Percentiles rank a stretch among this genome's conserved stretches.
Conservation (phyloP, 2,797 vertebrate species). For the Acridotheres tristis region DNA sequence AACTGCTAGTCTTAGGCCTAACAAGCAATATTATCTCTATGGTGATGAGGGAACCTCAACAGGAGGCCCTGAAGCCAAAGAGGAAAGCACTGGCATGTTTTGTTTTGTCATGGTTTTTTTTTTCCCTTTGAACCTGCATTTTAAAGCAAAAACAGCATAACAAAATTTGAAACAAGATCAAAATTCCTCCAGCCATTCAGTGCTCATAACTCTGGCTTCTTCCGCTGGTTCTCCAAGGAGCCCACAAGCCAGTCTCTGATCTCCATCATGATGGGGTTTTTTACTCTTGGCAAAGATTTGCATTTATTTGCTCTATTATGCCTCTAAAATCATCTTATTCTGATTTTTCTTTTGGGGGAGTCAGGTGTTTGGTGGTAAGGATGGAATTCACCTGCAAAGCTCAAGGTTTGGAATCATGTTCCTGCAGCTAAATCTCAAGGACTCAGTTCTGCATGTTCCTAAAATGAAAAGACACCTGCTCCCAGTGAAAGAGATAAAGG, state of each 20-base stretch:
- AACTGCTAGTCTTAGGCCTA: constrained; percentile 60
- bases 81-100: constrained; percentile 5
- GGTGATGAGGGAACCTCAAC: constrained; percentile 67
- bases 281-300: constrained; percentile 1
- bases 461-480: neutral
- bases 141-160: constrained; percentile 36
- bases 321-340: neutral
- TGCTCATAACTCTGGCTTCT: constrained; percentile 3
- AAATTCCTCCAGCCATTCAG: constrained; percentile 32
- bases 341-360: neutral
- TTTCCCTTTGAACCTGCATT: constrained; percentile 51
- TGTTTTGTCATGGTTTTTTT: neutral
- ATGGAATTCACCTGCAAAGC: neutral
- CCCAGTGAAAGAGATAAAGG: neutral
- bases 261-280: neutral
- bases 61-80: constrained; percentile 61
- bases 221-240: neutral
- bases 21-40: constrained; percentile 66
- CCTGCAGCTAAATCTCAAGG: neutral
- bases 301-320: constrained; percentile 18
- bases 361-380: neutral
- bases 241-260: neutral
- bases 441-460: neutral
- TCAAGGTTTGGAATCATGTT: neutral
- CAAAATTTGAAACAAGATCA: constrained; percentile 42